Conservation (phyloP, 2,113 vertebrate genomes). For the Hydrolagus affinis region DNA sequence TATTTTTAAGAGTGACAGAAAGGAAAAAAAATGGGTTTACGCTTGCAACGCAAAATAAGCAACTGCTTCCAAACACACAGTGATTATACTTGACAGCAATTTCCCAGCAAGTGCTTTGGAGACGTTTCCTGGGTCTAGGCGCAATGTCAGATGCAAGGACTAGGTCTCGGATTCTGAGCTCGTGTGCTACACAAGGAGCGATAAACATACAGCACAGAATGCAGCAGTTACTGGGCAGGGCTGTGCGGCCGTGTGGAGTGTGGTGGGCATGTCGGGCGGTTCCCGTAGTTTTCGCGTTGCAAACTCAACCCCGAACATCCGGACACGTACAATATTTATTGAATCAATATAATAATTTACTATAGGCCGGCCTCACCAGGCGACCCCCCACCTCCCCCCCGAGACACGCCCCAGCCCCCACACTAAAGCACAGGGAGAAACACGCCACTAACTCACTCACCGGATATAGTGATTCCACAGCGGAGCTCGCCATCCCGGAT, state of each 20-base stretch:
- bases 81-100: too few relatives aligned
- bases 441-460: conserved; percentile 20
- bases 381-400: background rate
- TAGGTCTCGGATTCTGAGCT: too few relatives aligned
- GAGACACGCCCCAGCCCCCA: background rate
- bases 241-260: background rate
- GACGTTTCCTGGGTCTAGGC: too few relatives aligned
- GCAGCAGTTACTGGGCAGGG: background rate
- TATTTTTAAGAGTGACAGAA: too few relatives aligned
- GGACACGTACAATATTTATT: conserved; percentile 46
- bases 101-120: too few relatives aligned
- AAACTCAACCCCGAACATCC: conserved; percentile 28
- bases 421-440: background rate
- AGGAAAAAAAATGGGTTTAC: too few relatives aligned
- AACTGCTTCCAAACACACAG: too few relatives aligned
- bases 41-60: too few relatives aligned
- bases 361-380: background rate
- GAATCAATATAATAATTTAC: too few relatives aligned
- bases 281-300: background rate
- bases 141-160: too few relatives aligned
- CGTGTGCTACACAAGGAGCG: too few relatives aligned
- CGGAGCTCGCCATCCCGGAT: background rate
- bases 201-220: background rate
- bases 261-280: conserved; percentile 37
- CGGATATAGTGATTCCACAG: conserved; percentile 17